Conservation (phyloP, 2,888 invertebrate genomes). For the Fissipunctia ypsillon region DNA sequence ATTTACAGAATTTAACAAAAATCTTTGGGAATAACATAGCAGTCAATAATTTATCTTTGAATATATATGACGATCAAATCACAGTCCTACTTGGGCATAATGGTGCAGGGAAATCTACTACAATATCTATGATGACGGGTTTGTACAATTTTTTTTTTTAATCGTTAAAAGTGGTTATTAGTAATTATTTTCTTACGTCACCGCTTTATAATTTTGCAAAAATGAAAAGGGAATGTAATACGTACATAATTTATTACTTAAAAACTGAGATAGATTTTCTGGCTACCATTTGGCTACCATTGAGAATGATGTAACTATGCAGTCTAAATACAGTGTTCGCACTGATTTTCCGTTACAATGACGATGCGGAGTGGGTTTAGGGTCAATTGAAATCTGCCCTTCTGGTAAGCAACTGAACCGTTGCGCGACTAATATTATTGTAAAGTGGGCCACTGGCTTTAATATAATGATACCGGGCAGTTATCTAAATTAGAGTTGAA, state of each 20-base stretch:
- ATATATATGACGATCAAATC: conserved; percentile 97
- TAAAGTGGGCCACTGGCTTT: conserved; percentile 43
- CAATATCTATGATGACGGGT: conserved; percentile 98
- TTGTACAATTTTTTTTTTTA: conserved; percentile 36
- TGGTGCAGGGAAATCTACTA: conserved; percentile 98
- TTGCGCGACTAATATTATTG: conserved; percentile 22
- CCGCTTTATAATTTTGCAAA: background rate
- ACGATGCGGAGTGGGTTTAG: conserved; percentile 36
- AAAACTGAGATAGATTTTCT: background rate
- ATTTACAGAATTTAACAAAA: conserved; percentile 91
- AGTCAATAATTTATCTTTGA: conserved; percentile 93
- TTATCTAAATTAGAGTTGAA: conserved; percentile 52
- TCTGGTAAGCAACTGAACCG: conserved; percentile 37
- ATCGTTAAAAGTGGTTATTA: background rate
- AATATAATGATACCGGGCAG: conserved; percentile 25
- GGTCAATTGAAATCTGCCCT: conserved; percentile 34
- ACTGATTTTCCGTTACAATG: conserved; percentile 4
- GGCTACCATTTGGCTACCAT: no score
- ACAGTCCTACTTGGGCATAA: conserved; percentile 93
- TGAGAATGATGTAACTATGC: background rate
- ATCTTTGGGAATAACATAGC: conserved; percentile 90
- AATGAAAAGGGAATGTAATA: background rate
- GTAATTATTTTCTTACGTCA: background rate
- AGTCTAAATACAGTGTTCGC: background rate
- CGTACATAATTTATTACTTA: background rate